These are phyloP conservation scores for Trilocha varians DNA, from an alignment of 2,888 invertebrate genomes.

Conservation along the genomic window DNA sequence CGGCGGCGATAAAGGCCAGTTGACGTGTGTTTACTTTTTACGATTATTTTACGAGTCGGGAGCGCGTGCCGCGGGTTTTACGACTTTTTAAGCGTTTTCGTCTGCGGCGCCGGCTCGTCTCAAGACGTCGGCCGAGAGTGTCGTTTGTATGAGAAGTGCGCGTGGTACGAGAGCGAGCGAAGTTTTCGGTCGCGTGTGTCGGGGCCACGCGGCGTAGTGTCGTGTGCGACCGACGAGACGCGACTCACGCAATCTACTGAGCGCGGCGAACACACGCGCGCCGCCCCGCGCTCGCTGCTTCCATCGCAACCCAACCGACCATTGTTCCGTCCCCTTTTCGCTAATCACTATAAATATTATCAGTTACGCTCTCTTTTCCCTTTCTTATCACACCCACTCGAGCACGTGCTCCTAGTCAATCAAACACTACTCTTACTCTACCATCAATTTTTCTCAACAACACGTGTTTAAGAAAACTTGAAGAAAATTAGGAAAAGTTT, in stretches of 20 bases:
- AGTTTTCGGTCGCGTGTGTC: constrained; percentile 55
- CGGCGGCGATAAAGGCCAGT: constrained; percentile 68
- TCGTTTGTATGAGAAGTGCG: constrained; percentile 17
- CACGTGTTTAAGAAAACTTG: too few relatives aligned
- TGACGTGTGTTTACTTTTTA: constrained; percentile 72
- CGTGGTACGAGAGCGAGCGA: constrained; percentile 52
- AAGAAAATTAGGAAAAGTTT: too few relatives aligned
- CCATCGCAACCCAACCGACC: constrained; percentile 43
- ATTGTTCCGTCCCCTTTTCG: constrained; percentile 73
- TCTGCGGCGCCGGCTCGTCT: constrained; percentile 48
- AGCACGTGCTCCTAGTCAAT: constrained; percentile 40
- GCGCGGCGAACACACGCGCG: constrained; percentile 68
- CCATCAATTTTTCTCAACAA: background rate
- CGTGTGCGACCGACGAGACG: constrained; percentile 72
- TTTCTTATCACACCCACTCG: constrained; percentile 59
- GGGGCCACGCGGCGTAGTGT: constrained; percentile 48
- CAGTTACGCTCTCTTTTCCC: constrained; percentile 65
- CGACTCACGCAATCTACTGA: constrained; percentile 79
- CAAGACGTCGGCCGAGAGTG: constrained; percentile 16
- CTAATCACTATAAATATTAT: constrained; percentile 72
- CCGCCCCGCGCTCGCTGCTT: constrained; percentile 72
- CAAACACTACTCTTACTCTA: constrained; percentile 6
- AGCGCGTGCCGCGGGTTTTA: constrained; percentile 69
- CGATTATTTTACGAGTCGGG: constrained; percentile 70
- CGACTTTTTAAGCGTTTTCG: constrained; percentile 64